A percentile compares a stretch with the other conserved stretches of the same genome.
Conservation (phyloP, 1,140 invertebrate species). For the Dryas iulia region DNA sequence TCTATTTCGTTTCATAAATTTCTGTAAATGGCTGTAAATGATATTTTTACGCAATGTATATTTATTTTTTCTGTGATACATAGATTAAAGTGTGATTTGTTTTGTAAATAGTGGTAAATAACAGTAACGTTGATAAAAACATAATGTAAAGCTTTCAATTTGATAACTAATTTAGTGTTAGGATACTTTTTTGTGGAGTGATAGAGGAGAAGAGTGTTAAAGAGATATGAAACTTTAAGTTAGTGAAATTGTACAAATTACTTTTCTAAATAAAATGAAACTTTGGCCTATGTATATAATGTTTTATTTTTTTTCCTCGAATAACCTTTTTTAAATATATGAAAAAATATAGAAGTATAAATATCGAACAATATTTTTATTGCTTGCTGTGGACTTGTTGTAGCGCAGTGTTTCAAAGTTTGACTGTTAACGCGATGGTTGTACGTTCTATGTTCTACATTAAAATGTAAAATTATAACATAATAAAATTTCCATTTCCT, state of each 20-base stretch:
- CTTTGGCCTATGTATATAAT: conserved; percentile 71
- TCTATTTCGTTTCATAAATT: conserved; percentile 6
- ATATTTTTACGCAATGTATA: conserved; percentile 52
- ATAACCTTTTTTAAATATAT: no score
- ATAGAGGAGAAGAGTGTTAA: conserved; percentile 44
- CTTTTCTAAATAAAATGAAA: conserved; percentile 77
- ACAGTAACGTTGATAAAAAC: conserved; percentile 46
- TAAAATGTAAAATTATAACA: no score
- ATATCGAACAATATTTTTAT: no score
- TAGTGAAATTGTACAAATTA: conserved; percentile 76
- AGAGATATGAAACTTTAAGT: conserved; percentile 47
- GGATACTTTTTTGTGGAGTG: conserved; percentile 53
- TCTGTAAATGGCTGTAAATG: conserved; percentile 25
- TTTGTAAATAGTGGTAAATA: conserved; percentile 63
- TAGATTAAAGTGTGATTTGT: conserved; percentile 62
- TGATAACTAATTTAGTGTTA: conserved; percentile 56
- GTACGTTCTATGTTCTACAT: background rate
- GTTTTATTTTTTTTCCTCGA: conserved; percentile 26
- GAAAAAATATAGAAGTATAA: no score
- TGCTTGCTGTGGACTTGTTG: no score
- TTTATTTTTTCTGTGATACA: conserved; percentile 79
- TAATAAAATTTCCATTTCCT: background rate
- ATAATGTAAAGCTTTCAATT: conserved; percentile 60
- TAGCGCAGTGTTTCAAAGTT: background rate
- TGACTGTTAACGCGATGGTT: background rate